These are phyloP conservation scores for Halcyon malimbica DNA, from an alignment of 2,113 vertebrate genomes.

Conservation along the genomic window DNA sequence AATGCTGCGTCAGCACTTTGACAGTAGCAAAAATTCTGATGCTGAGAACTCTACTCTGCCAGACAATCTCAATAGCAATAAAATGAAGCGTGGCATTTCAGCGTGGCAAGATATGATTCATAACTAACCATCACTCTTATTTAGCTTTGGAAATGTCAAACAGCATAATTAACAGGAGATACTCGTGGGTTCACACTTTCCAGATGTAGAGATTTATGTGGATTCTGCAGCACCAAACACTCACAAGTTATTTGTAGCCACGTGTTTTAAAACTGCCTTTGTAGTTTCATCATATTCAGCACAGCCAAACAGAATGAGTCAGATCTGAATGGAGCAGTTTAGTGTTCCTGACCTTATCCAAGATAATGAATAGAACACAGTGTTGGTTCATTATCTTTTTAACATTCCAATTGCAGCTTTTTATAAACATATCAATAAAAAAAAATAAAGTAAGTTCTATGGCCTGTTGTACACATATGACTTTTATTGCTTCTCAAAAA, in stretches of 20 bases:
- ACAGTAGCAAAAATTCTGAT: conserved; percentile 37
- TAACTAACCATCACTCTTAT: conserved; percentile 30
- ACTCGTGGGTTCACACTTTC: neutral
- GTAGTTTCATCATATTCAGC: neutral
- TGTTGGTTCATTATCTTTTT: neutral
- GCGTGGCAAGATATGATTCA: conserved; percentile 40
- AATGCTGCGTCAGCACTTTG: conserved; percentile 67
- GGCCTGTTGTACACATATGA: neutral
- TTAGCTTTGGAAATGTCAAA: conserved; percentile 59
- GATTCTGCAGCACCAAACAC: neutral
- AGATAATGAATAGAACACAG: neutral
- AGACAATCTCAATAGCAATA: conserved; percentile 27
- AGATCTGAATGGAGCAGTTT: neutral
- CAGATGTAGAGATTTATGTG: conserved; percentile 10
- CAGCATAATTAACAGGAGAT: conserved; percentile 50
- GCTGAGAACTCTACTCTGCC: neutral
- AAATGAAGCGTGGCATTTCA: conserved; percentile 46
- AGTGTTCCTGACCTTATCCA: neutral
- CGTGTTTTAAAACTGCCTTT: conserved; percentile 43
- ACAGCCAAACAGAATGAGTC: neutral
- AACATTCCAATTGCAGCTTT: neutral
- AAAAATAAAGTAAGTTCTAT: neutral
- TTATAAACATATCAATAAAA: neutral
- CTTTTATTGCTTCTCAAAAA: neutral
- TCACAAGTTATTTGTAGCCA: conserved; percentile 31